phyloP scores from a whole-genome alignment of 2,888 invertebrate genomes.

The Nudaria mundana region DNA sequence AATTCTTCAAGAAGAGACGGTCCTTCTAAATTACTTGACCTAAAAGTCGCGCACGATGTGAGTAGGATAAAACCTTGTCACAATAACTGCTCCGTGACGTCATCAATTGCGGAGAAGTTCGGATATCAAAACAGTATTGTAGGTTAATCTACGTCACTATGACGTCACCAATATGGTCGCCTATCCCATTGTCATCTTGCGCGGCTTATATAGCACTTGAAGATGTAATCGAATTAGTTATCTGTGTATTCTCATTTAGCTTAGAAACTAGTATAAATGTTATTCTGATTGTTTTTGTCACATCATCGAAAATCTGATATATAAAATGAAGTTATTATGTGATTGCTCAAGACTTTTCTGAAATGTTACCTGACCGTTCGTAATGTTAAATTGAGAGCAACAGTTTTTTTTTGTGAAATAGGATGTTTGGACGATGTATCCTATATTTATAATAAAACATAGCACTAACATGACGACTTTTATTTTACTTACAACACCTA shows the following conservation, averaged over 20 bases:
- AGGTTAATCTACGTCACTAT: too few species aligned
- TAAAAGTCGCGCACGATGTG: too few species aligned
- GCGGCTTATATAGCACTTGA: conserved; percentile 13
- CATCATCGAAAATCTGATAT: conserved; percentile 31
- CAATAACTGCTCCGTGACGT: too few species aligned
- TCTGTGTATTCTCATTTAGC: conserved; percentile 21
- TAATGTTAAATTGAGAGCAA: conserved; percentile 41
- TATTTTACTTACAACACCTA: conserved; percentile 25
- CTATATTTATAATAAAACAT: conserved; percentile 68
- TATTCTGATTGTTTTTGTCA: conserved; percentile 29
- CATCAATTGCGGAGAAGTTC: too few species aligned
- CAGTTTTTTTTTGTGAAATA: conserved; percentile 37
- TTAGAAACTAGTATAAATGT: conserved; percentile 26
- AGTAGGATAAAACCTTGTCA: too few species aligned
- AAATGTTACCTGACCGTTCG: conserved; percentile 55
- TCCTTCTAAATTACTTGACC: too few species aligned
- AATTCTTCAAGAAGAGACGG: too few species aligned
- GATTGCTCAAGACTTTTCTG: conserved; percentile 59
- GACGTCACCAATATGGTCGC: too few species aligned
- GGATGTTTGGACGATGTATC: conserved; percentile 59
- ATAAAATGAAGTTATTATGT: conserved; percentile 32
- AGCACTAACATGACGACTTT: conserved; percentile 54
- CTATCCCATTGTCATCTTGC: too few species aligned
- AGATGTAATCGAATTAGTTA: conserved; percentile 17
- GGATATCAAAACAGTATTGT: too few species aligned